phyloP scores from a whole-genome alignment of 2,888 invertebrate species.

The Opisthograptis luteolata region DNA sequence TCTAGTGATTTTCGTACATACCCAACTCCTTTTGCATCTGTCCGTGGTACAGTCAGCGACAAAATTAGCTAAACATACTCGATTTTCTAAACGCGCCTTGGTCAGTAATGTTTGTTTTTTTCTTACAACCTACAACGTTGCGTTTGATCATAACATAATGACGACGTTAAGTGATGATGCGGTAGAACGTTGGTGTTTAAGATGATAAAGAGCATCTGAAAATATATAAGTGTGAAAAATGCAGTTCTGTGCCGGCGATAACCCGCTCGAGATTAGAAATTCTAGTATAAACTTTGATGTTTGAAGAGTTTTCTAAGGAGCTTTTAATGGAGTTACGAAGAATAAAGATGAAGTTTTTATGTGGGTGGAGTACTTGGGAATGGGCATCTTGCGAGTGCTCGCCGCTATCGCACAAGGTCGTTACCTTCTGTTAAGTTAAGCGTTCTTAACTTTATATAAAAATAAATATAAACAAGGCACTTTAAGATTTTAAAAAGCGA shows the following conservation, averaged over 20 bases:
- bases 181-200: too few relatives aligned
- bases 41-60: too few relatives aligned
- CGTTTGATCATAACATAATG: too few relatives aligned
- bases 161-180: too few relatives aligned
- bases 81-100: too few relatives aligned
- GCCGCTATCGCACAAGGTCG: constrained; percentile 4
- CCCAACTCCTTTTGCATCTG: too few relatives aligned
- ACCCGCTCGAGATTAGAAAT: constrained; percentile 22
- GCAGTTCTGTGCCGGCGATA: constrained; percentile 15
- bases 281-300: constrained; percentile 29
- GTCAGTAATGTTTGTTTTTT: too few relatives aligned
- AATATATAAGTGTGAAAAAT: constrained; percentile 24
- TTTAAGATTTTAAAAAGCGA: not conserved
- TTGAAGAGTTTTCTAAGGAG: constrained; percentile 26
- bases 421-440: too few relatives aligned
- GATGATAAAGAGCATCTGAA: too few relatives aligned
- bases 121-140: too few relatives aligned
- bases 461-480: constrained; percentile 5
- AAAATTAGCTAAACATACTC: too few relatives aligned
- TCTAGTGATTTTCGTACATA: too few relatives aligned
- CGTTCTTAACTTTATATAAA: constrained; percentile 1
- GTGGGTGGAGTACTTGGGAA: constrained; percentile 7
- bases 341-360: constrained; percentile 27
- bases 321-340: constrained; percentile 28
- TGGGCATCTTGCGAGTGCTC: constrained; percentile 12